Evolutionary conservation across 2,797 vertebrate species (phyloP).

Genomic region (Molossus alvarezi): DNA sequence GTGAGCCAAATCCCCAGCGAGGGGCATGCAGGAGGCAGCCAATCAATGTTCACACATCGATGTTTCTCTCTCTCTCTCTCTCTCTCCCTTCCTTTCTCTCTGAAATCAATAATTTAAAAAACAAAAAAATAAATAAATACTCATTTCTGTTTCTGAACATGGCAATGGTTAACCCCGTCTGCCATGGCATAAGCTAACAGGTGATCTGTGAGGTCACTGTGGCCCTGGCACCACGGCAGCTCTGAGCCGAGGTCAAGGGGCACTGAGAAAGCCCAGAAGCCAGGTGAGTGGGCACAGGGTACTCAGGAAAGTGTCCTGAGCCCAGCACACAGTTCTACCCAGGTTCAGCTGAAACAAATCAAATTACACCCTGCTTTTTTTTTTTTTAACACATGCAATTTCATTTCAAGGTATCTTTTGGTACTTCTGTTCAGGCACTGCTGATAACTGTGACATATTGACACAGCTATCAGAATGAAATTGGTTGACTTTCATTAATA

Average conservation of each 20-base stretch:
- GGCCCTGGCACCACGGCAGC: background rate
- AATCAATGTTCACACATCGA: too few relatives aligned
- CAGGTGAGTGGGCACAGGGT: background rate
- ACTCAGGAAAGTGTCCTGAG: background rate
- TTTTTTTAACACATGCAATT: conserved; percentile 50
- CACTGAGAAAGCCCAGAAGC: background rate
- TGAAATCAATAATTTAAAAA: too few relatives aligned
- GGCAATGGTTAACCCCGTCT: background rate
- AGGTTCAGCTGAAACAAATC: background rate
- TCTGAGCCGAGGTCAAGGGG: rapidly evolving
- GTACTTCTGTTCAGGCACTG: background rate
- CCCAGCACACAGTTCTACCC: background rate
- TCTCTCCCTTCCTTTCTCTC: too few relatives aligned
- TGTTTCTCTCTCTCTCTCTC: too few relatives aligned
- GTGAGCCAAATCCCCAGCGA: too few relatives aligned
- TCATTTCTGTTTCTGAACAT: background rate
- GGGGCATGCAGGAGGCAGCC: too few relatives aligned
- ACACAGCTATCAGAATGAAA: conserved; percentile 36
- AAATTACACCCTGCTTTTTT: conserved; percentile 33
- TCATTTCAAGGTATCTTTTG: conserved; percentile 51
- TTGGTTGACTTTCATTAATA: background rate
- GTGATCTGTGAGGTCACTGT: background rate
- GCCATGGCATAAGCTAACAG: background rate
- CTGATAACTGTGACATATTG: conserved; percentile 55
- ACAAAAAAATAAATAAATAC: background rate